Conservation (phyloP, 1,140 invertebrate species). For the Microplitis mediator region DNA sequence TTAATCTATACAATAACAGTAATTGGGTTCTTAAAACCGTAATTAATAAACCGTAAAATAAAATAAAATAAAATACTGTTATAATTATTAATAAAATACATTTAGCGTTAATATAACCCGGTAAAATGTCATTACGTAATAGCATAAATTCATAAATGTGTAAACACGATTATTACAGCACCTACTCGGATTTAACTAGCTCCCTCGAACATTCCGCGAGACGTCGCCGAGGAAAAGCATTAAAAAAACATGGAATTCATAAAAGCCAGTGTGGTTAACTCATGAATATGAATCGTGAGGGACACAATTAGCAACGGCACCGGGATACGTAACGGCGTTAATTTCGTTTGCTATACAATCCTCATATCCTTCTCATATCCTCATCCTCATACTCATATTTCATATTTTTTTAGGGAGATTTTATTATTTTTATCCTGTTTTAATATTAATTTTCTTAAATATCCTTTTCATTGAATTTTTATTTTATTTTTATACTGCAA, state of each 20-base stretch:
- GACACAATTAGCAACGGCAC: slow-evolving; percentile 33
- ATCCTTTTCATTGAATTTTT: too few relatives aligned
- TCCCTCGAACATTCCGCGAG: slow-evolving; percentile 6
- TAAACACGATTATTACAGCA: slow-evolving; percentile 10
- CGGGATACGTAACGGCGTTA: slow-evolving; percentile 23
- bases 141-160: slow-evolving; percentile 12
- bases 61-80: too few relatives aligned
- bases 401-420: background rate
- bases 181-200: background rate
- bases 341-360: slow-evolving; percentile 18
- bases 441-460: too few relatives aligned
- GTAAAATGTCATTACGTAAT: background rate
- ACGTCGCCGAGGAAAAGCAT: slow-evolving; percentile 10
- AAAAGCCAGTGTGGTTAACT: slow-evolving; percentile 28
- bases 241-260: slow-evolving; percentile 38
- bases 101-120: background rate
- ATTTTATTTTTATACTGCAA: too few relatives aligned
- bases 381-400: background rate
- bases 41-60: too few relatives aligned
- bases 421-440: too few relatives aligned
- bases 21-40: too few relatives aligned
- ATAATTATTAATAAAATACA: background rate
- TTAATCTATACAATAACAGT: too few relatives aligned
- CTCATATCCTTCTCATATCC: background rate
- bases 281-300: slow-evolving; percentile 32